These are phyloP conservation scores for Ormyrus nitidulus DNA, from an alignment of 2,888 invertebrate species.

Conservation along the genomic window DNA sequence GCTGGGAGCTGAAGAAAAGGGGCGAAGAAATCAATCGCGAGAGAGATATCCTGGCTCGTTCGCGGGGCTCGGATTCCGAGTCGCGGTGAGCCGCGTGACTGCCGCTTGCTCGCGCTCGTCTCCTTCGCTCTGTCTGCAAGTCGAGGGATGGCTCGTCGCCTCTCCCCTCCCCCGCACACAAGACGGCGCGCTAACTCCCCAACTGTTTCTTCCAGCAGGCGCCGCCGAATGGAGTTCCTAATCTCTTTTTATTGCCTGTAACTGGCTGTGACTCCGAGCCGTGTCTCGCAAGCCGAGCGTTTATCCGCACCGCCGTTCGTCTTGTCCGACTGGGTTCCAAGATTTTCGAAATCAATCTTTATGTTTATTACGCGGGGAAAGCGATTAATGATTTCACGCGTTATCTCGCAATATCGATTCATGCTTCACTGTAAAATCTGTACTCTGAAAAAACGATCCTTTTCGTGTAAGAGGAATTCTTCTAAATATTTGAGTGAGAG, in stretches of 20 bases:
- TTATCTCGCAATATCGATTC: too few relatives aligned
- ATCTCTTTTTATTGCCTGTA: slow-evolving; percentile 72
- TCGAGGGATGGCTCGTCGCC: not conserved
- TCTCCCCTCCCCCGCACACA: slow-evolving; percentile 55
- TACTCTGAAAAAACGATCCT: too few relatives aligned
- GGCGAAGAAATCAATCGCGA: too few relatives aligned
- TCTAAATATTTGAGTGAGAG: too few relatives aligned
- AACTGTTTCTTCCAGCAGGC: slow-evolving; percentile 70
- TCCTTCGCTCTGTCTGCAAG: not conserved
- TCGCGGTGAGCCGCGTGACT: not conserved
- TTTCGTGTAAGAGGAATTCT: too few relatives aligned
- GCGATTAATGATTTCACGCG: too few relatives aligned
- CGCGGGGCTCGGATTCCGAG: not conserved
- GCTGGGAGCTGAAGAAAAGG: too few relatives aligned
- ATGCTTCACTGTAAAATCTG: too few relatives aligned
- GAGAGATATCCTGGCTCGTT: too few relatives aligned
- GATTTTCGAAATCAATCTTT: too few relatives aligned
- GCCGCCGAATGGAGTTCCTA: slow-evolving; percentile 67
- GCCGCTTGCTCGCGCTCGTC: slow-evolving; percentile 6
- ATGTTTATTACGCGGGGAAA: too few relatives aligned
- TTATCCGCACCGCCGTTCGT: not conserved
- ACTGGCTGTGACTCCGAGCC: slow-evolving; percentile 67
- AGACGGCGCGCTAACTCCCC: slow-evolving; percentile 66
- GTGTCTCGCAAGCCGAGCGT: slow-evolving; percentile 65
- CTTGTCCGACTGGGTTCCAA: not conserved